Evolutionary conservation across 2,888 invertebrate genomes (phyloP), one percentile per base, ranked within the genome.

Genomic region (Rotaria macrura): DNA sequence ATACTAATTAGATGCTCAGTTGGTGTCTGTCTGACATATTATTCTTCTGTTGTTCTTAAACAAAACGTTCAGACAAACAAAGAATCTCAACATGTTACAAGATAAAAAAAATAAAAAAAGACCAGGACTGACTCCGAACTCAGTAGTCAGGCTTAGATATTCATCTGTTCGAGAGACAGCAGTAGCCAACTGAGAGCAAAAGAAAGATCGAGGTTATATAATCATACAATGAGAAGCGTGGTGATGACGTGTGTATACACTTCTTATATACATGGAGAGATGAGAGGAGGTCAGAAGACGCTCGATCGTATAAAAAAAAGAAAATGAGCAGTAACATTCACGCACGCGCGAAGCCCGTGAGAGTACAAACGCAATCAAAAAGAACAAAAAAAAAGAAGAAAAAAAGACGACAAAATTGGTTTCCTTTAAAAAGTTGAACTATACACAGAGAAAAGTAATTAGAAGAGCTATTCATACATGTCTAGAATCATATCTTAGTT

Each of bases 281-380:
- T 65, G 65, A 34, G 65, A 65, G 65, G 65, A 65, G 65, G 65
- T 65, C 65, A 65, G 65, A 34, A 34, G 29, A 65, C 34, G 65
- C 29, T 65, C 65, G 34, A 65, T 65, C 29, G 34, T 65, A 65
- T 20, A 65, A 29, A 65, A 65, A 65, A 65, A 65, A 34, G 65
- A 65, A 65, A 65, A 65, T 65, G 65, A 65, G 65, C 65, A 65
- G 65, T 34, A 65, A 65, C 65, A 65, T 65, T 65, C 65, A 65
- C 20, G 65, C 65, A 65, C 34, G 34, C 65, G 34, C 65, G 34
- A 65, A 65, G 38, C 65, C 65, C 29, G 65, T 65, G 65, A 65
- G 65, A 65, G 65, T 38, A 29, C 34, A 65, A 34, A 65, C 65
- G 65, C 65, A 65, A 65, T 65, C 65, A 65, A 1, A 34, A 65